Evolutionary conservation across 2,797 vertebrate species (phyloP).

Genomic region (Gymnopithys bicolor): DNA sequence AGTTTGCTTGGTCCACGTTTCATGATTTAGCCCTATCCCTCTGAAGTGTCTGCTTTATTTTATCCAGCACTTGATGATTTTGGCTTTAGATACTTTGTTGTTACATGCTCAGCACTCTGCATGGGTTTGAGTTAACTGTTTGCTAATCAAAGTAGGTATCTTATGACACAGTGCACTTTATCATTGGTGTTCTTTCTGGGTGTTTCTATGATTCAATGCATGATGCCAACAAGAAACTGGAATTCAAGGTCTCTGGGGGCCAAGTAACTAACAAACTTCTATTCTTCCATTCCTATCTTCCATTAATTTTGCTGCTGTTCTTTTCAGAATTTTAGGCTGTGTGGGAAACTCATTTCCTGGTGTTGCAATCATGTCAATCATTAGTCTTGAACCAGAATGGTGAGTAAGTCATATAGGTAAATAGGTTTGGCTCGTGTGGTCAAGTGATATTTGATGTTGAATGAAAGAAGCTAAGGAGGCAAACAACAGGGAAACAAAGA

Average conservation of each 20-base stretch:
- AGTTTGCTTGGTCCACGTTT: neutral
- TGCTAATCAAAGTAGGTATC: neutral
- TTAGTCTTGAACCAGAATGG: neutral
- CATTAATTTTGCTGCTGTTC: conserved; percentile 4
- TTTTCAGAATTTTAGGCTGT: neutral
- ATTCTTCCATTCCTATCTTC: neutral
- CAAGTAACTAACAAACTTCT: neutral
- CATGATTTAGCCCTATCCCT: neutral
- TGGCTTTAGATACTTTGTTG: neutral
- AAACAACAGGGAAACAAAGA: neutral
- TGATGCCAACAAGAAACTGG: neutral
- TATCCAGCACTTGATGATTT: neutral
- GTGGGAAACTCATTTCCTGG: neutral
- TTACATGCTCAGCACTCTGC: neutral
- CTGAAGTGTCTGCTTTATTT: neutral
- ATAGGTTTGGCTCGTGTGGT: neutral
- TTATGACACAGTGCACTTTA: neutral
- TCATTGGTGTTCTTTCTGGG: neutral
- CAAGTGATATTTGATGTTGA: neutral
- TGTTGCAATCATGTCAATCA: neutral
- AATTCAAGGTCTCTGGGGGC: conserved; percentile 1
- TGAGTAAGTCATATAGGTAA: neutral
- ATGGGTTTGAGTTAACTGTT: neutral
- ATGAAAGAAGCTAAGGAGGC: neutral
- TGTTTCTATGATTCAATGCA: neutral